phyloP scores from a whole-genome alignment of 2,797 vertebrate genomes.

The Coreius guichenoti region DNA sequence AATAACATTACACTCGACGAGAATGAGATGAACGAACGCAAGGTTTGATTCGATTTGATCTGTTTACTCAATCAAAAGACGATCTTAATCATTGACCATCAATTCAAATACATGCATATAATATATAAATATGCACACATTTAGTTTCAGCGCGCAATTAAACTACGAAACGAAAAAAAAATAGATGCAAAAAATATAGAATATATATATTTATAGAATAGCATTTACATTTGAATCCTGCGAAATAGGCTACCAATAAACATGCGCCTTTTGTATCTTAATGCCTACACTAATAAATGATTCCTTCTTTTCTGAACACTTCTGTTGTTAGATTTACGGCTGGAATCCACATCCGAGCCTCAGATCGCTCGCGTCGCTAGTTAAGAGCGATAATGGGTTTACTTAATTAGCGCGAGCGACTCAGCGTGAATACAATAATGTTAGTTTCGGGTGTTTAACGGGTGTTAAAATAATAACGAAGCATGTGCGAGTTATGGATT shows the following conservation, averaged over 20 bases:
- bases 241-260: conserved; percentile 59
- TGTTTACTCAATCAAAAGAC: not conserved
- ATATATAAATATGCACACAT: too few relatives aligned
- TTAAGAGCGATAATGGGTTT: conserved; percentile 76
- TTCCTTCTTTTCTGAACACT: conserved; percentile 19
- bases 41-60: not conserved
- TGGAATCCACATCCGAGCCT: conserved; percentile 81
- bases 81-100: not conserved
- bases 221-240: conserved; percentile 45
- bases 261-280: conserved; percentile 48
- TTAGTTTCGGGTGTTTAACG: conserved; percentile 74
- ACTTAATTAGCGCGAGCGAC: conserved; percentile 78
- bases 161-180: not conserved
- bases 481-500: not conserved
- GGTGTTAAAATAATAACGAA: not conserved
- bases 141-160: not conserved
- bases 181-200: not conserved
- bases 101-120: too few relatives aligned
- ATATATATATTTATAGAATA: too few relatives aligned
- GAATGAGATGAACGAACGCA: not conserved
- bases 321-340: conserved; percentile 65
- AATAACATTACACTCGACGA: conserved; percentile 14
- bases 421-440: conserved; percentile 83
- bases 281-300: conserved; percentile 60
- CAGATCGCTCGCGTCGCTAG: conserved; percentile 63